Evolutionary conservation across 2,888 invertebrate genomes (phyloP).

Genomic region (Cactoblastis cactorum): DNA sequence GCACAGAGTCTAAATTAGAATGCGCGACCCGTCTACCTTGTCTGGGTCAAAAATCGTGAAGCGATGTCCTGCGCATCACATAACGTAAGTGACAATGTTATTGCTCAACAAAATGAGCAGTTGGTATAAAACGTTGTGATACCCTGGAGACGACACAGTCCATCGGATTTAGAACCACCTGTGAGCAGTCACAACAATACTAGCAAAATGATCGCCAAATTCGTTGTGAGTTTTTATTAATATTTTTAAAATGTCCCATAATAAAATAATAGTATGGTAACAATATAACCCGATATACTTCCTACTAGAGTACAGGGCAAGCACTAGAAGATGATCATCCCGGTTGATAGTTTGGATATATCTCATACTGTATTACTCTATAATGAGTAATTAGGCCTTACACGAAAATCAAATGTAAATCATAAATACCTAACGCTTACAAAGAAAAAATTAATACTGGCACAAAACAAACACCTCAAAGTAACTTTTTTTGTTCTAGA

Average conservation of each 20-base stretch:
- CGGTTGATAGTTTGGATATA: no score
- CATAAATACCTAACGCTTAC: no score
- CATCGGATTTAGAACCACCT: constrained; percentile 47
- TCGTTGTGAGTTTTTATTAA: constrained; percentile 54
- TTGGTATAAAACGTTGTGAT: constrained; percentile 65
- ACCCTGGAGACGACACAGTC: constrained; percentile 64
- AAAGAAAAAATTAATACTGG: background rate
- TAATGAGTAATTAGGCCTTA: no score
- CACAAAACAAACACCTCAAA: background rate
- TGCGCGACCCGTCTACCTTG: constrained; percentile 54
- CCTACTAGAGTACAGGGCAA: no score
- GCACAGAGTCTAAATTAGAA: constrained; percentile 69
- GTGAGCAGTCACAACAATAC: constrained; percentile 67
- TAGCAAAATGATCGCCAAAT: constrained; percentile 77
- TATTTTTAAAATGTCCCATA: background rate
- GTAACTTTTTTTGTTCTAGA: constrained; percentile 40
- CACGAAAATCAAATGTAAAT: no score
- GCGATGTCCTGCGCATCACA: constrained; percentile 66
- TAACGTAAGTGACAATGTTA: constrained; percentile 33
- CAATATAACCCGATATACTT: background rate
- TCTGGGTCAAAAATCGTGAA: constrained; percentile 67
- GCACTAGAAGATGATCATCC: no score
- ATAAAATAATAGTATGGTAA: background rate
- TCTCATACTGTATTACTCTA: no score
- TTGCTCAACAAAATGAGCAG: constrained; percentile 61